Percentiles rank a stretch among this genome's conserved stretches.
Conservation (phyloP, 2,888 invertebrate genomes). For the Mallateleia sp. region DNA sequence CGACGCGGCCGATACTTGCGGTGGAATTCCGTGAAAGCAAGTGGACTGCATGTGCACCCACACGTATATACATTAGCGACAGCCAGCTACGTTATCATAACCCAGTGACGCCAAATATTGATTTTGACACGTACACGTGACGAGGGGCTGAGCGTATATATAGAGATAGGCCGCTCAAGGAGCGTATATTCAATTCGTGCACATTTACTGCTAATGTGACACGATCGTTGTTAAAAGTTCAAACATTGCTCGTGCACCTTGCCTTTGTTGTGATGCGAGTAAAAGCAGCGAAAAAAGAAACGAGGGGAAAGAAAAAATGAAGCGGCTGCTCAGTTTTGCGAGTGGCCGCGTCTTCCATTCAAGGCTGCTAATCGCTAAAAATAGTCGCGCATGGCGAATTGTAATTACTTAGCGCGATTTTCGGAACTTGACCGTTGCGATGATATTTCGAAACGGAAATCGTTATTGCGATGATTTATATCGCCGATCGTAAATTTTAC, state of each 20-base stretch:
- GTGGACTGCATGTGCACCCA: conserved; percentile 76
- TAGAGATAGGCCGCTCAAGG: conserved; percentile 67
- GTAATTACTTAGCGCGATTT: conserved; percentile 17
- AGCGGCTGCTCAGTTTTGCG: conserved; percentile 5
- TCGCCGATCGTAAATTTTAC: too few relatives aligned
- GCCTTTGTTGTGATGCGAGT: conserved; percentile 61
- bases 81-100: conserved; percentile 88
- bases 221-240: conserved; percentile 72
- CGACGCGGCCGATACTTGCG: conserved; percentile 66
- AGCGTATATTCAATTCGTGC: conserved; percentile 68
- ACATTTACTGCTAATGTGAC: conserved; percentile 67
- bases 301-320: neutral
- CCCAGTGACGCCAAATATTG: conserved; percentile 89
- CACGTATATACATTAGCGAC: conserved; percentile 74
- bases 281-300: too few relatives aligned
- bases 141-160: conserved; percentile 83
- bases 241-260: conserved; percentile 56
- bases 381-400: conserved; percentile 20
- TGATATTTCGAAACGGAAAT: too few relatives aligned
- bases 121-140: conserved; percentile 89
- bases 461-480: too few relatives aligned
- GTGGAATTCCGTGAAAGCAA: conserved; percentile 78
- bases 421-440: neutral
- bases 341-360: conserved; percentile 1
- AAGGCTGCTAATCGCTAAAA: conserved; percentile 44